Percentiles rank a stretch among this genome's conserved stretches.
phyloP scores from a whole-genome alignment of 1,140 invertebrate species.

The Megalonaias nervosa region DNA sequence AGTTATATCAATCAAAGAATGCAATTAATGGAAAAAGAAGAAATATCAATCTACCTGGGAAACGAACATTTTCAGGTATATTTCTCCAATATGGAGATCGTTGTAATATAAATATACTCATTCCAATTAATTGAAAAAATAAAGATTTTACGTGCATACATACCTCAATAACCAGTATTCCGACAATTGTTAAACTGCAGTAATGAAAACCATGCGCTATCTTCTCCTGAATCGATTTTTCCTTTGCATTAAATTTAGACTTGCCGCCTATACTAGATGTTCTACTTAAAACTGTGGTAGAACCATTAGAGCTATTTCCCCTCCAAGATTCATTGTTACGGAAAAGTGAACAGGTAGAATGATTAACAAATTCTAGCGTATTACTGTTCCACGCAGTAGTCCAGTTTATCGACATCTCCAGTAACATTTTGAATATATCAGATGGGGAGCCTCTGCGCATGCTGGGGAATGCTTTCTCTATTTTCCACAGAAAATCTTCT shows the following conservation, averaged over 20 bases:
- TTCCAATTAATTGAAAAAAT: no score
- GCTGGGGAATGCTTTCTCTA: constrained; percentile 9
- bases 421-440: constrained; percentile 45
- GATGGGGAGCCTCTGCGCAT: constrained; percentile 22
- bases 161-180: constrained; percentile 42
- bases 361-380: not conserved
- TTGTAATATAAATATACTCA: no score
- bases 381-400: constrained; percentile 8
- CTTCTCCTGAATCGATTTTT: constrained; percentile 13
- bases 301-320: no score
- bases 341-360: not conserved
- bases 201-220: constrained; percentile 49
- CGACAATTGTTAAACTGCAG: constrained; percentile 42
- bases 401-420: constrained; percentile 37
- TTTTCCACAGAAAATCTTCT: constrained; percentile 26
- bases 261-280: no score
- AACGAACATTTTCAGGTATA: no score
- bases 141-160: not conserved
- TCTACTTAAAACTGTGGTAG: no score
- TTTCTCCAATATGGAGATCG: no score
- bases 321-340: no score
- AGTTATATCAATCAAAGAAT: no score
- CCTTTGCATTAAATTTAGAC: no score
- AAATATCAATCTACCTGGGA: no score
- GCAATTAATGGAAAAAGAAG: no score